Conservation (phyloP, 92 coral and sea anemone genomes). For the Epizoanthus stellaris region DNA sequence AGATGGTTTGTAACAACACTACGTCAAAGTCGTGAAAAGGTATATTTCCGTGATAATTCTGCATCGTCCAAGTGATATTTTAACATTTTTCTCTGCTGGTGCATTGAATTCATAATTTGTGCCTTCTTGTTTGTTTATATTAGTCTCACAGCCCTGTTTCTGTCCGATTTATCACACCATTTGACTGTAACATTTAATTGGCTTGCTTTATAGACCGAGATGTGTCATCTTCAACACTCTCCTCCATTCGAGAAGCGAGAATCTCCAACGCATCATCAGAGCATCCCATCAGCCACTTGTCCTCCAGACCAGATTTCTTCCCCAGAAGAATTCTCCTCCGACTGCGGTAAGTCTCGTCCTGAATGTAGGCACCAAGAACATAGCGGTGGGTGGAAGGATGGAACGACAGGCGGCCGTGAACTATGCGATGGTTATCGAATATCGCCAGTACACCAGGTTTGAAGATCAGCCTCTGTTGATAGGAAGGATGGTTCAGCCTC, state of each 20-base stretch:
- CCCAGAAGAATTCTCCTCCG: conserved; percentile 60
- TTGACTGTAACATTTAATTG: too few species aligned
- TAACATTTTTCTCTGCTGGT: too few species aligned
- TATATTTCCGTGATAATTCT: too few species aligned
- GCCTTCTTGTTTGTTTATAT: too few species aligned
- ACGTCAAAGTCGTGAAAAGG: too few species aligned
- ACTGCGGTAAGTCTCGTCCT: conserved; percentile 39
- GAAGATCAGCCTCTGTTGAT: conserved; percentile 23
- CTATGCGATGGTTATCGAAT: conserved; percentile 37
- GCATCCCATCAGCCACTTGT: conserved; percentile 65
- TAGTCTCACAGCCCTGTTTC: too few species aligned
- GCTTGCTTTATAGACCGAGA: not conserved
- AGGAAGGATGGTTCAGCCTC: conserved; percentile 47
- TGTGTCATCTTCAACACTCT: not conserved
- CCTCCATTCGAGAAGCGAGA: conserved; percentile 36
- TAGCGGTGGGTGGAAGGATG: conserved; percentile 39
- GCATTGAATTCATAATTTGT: too few species aligned
- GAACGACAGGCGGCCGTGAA: conserved; percentile 28
- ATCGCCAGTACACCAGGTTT: conserved; percentile 30
- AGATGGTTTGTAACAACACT: too few species aligned
- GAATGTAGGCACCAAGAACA: conserved; percentile 33
- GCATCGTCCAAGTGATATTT: too few species aligned
- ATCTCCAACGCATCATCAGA: conserved; percentile 57
- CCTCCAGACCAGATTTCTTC: conserved; percentile 53
- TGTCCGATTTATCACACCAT: too few species aligned